Evolutionary conservation across 2,113 vertebrate genomes (phyloP), one percentile per base, ranked within the genome.

Genomic region (Pterophyllum scalare): DNA sequence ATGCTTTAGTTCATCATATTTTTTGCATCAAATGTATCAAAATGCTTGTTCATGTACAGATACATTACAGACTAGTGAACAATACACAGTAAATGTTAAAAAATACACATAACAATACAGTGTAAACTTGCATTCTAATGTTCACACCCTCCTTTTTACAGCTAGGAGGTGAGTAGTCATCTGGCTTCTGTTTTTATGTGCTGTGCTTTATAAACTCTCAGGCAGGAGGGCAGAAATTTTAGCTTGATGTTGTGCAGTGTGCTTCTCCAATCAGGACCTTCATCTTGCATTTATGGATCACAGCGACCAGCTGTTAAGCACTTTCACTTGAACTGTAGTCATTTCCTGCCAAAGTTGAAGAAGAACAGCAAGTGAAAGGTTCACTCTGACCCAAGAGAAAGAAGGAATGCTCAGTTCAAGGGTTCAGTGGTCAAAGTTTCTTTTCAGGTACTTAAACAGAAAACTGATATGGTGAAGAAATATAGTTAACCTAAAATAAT

Each of bases 281-380:
- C 87, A 81, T 90, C 92, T 93, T 88, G 46, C 90, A 20, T 93
- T 95, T 92, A 89, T 94, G 92, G 87, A 93, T 93, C 75, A 70
- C 87, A 77, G 88, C 89, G 90, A 93, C 90, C 93, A 94, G 91
- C 93, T 95, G 94, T 94, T 94, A 90, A 91, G 82, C 82, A 83
- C 90, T 93, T 92, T 91, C 88, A 83, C 86, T 91, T 87, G 87
- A 93, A 90, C 88, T 79, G 31, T 64, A 85, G 87, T 88, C 82
- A 87, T 92, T 94, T 95, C 87, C 91, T 92, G 91, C 65, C 82
- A 74, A 54, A 90, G 82, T 65, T 43, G 15, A 82, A 65, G 54
- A 62, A 87, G 87, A 84, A 59, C 84, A 62, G 75, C 70, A 77
- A 81, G 77, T 82, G 79, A 79, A 83, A 89, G 82, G 90, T 93